Evolutionary conservation across 2,888 invertebrate species (phyloP), one percentile per base, ranked within the genome.

Genomic region (Parnassius smintheus): DNA sequence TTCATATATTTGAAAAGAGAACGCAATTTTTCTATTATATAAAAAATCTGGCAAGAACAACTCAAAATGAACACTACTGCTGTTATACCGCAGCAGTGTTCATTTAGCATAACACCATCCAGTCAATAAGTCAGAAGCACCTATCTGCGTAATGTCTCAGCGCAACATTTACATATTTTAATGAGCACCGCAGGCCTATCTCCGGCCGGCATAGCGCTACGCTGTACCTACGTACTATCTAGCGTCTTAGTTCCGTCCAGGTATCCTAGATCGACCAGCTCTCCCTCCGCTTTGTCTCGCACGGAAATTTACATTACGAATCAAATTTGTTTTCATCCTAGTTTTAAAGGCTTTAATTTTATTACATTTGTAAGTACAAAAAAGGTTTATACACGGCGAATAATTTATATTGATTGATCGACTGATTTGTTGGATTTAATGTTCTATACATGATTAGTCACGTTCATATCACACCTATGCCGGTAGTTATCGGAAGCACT

Each of bases 101-200:
- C 57, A 61, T 77, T 52, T 50, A 54, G 82, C 76, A 77, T 81
- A 76, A 72, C 56, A 64, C 79, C 69, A 68, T 85, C 86, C 88
- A 79, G 80, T 83, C 83, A 83, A 83, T 86, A 88, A 88, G 87
- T 88, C 88, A 88, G 87, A 84, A 85, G 86, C 86, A 86, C 88
- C 88, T 91, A 91, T 91, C 91, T 89, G 83, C 87, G 90, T 91
- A 91, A 91, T 91, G 91, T 87, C 89, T 88, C 81, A 72, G 78
- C 76, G 68, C 73, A 72, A 76, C 85, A 91, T 91, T 91, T 91
- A 91, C 91, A 91, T 91, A 91, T 91, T 91, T 91, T 91, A 91
- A 91, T 91, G 91, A 91, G 91, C 83, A 77, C 78, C 73, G 78
- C 73, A 73, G 78, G 83, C 83, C 88, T 91, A 90, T 90, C 89